Conservation (phyloP, 2,888 invertebrate genomes). For the Periphyllus acericola region DNA sequence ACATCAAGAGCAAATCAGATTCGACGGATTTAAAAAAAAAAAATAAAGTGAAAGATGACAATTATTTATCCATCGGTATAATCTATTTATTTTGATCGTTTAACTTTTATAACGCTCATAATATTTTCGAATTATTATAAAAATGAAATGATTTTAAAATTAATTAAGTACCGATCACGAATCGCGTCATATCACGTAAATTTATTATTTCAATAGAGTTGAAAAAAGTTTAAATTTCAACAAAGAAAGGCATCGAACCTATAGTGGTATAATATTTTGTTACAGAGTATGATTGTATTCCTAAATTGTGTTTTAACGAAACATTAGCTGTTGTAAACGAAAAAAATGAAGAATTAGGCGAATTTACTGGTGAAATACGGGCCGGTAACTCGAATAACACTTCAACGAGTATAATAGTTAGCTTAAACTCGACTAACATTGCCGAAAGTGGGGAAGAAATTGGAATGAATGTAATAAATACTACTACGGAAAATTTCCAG, state of each 20-base stretch:
- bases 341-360: conserved; percentile 6
- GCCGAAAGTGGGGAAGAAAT: not conserved
- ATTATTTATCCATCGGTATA: not conserved
- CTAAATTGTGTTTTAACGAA: conserved; percentile 39
- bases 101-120: not conserved
- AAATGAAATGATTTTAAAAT: not conserved
- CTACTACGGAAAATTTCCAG: conserved; percentile 1
- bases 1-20: not conserved
- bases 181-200: no score
- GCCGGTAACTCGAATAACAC: not conserved
- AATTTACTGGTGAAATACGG: conserved; percentile 46
- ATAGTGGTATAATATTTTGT: not conserved
- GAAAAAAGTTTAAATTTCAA: not conserved
- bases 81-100: not conserved
- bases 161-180: not conserved
- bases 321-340: conserved; percentile 15
- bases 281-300: conserved; percentile 16
- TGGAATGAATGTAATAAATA: conserved; percentile 14
- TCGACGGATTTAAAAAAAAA: not conserved
- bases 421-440: not conserved
- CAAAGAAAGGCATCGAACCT: not conserved
- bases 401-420: not conserved
- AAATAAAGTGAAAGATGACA: not conserved
- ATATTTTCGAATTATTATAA: not conserved
- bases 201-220: no score